phyloP scores from a whole-genome alignment of 2,797 vertebrate species.

The Chelonia mydas region DNA sequence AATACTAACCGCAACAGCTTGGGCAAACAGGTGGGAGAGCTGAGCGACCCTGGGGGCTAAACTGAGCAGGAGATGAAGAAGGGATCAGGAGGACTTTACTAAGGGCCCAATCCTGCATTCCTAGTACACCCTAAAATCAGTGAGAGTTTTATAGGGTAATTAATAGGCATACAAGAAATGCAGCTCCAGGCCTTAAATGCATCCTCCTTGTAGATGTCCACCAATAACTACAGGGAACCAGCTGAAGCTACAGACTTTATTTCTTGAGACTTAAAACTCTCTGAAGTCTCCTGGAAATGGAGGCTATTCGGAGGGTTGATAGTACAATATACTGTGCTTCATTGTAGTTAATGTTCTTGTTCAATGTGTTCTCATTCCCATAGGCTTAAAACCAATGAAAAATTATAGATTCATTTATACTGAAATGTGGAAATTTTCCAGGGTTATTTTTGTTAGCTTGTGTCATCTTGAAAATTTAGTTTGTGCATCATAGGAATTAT shows the following conservation, averaged over 20 bases:
- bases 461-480: not conserved
- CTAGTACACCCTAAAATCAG: not conserved
- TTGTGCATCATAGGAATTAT: not conserved
- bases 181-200: not conserved
- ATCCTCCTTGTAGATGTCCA: not conserved
- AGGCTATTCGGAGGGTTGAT: slow-evolving; percentile 14
- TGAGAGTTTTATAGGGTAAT: not conserved
- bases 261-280: not conserved
- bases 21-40: not conserved
- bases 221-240: not conserved
- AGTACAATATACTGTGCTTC: slow-evolving; percentile 67
- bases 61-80: not conserved
- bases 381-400: not conserved
- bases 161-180: not conserved
- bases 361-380: not conserved
- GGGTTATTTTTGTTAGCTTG: not conserved
- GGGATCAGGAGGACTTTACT: no score
- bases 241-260: not conserved
- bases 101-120: not conserved
- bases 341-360: slow-evolving; percentile 19
- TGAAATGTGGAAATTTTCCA: not conserved
- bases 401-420: not conserved
- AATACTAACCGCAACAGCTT: not conserved
- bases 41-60: not conserved
- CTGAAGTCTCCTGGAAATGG: not conserved